A percentile compares a stretch with the other conserved stretches of the same genome.
Conservation (phyloP, 1,140 invertebrate species). For the Halesus radiatus region DNA sequence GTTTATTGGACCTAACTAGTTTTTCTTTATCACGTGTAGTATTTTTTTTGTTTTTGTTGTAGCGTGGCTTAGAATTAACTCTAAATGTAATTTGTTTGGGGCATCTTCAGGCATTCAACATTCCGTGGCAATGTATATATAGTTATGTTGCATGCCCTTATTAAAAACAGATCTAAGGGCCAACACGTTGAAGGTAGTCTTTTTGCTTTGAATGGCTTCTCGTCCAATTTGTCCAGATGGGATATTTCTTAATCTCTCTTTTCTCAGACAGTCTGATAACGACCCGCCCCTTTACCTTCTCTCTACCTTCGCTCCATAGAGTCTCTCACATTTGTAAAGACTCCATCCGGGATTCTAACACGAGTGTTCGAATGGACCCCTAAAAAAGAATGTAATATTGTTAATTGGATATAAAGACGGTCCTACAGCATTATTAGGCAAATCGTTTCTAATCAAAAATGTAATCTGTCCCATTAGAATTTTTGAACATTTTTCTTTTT, state of each 20-base stretch:
- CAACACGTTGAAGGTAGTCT: slow-evolving; percentile 14
- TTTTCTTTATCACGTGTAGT: too few species aligned
- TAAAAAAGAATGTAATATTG: slow-evolving; percentile 16
- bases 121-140: slow-evolving; percentile 18
- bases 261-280: slow-evolving; percentile 28
- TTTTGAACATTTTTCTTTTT: not conserved
- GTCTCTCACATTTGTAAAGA: not conserved
- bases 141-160: slow-evolving; percentile 18
- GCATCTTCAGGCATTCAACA: not conserved
- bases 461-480: not conserved
- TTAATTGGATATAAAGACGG: not conserved
- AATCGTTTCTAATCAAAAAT: not conserved
- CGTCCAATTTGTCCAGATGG: slow-evolving; percentile 31
- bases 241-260: slow-evolving; percentile 31
- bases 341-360: not conserved
- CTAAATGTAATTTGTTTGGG: too few species aligned
- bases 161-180: slow-evolving; percentile 20
- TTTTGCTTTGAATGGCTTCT: slow-evolving; percentile 10
- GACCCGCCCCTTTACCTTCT: not conserved
- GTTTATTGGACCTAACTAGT: too few species aligned
- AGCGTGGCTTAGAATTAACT: too few species aligned
- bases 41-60: too few species aligned
- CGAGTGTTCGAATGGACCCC: not conserved
- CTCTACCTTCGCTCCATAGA: too few species aligned
- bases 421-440: not conserved